phyloP scores from a whole-genome alignment of 2,888 invertebrate genomes.

The Nomada lathburiana region DNA sequence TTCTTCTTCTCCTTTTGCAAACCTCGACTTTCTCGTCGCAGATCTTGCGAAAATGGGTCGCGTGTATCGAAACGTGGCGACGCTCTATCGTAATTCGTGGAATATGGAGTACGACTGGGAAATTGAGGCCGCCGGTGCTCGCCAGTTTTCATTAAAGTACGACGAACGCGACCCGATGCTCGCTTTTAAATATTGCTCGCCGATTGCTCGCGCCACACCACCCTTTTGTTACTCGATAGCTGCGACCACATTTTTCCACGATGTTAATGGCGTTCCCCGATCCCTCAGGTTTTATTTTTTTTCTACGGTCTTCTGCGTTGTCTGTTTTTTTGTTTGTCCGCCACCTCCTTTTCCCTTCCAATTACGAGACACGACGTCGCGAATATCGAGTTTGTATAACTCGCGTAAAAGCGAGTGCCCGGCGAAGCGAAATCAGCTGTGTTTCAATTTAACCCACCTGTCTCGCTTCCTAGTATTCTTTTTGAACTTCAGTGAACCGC shows the following conservation, averaged over 20 bases:
- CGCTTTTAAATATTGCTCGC: conserved; percentile 31
- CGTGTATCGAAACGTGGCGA: not conserved
- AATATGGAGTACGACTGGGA: not conserved
- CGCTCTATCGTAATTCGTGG: conserved; percentile 11
- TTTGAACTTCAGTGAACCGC: not conserved
- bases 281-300: not conserved
- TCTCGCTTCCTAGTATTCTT: not conserved
- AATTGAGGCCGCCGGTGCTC: conserved; percentile 1
- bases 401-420: not conserved
- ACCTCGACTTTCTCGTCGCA: not conserved
- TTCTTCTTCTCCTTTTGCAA: not conserved
- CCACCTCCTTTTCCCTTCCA: not conserved
- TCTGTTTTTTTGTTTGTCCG: not conserved
- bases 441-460: not conserved
- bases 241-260: not conserved
- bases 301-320: no score
- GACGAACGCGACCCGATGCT: conserved; percentile 24
- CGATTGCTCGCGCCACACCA: conserved; percentile 11
- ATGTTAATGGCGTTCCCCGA: conserved; percentile 6
- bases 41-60: conserved; percentile 17
- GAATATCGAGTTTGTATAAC: not conserved
- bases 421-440: conserved; percentile 3
- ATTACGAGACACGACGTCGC: not conserved
- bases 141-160: conserved; percentile 28
- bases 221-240: conserved; percentile 5